Evolutionary conservation across 35 echinoderm and acorn worm species (phyloP), one percentile per base, ranked within the genome.

Genomic region (Chiridota heheva): DNA sequence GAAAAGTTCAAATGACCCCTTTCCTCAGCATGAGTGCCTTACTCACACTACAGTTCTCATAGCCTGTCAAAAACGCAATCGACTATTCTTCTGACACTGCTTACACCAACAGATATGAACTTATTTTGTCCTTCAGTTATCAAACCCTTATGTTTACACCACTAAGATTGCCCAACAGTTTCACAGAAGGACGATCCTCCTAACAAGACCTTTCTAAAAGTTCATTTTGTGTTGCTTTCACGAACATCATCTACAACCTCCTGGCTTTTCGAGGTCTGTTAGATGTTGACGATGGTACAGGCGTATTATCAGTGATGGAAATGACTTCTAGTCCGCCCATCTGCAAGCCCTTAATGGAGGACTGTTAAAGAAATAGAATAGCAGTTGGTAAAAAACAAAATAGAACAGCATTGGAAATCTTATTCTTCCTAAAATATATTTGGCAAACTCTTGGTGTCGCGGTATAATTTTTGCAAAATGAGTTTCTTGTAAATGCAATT

Each of bases 271-370:
- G 85, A 24, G 95, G 89, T 37, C 89, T 42, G 51, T 75, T 71
- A 63, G 89, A 84, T 30, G 85, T 89, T n/a, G n/a, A n/a, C 56
- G 87, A 80, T 10, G 89, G 89, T 28, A 91, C 80, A 20, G 89
- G 89, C 40, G 95, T 98, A 17, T 88, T 88, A 69, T 92, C 89
- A 0, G 95, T 98, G 55, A 98, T 92, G 16, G 95, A 98, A 35
- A 98, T 76, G 36, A 98, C 82, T 36, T 98, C 95, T 0, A 98
- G 58, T 49, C 95, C 95, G 24, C 82, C 95, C 86, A 98, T 87
- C 81, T 98, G 89, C 36, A 98, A 62, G 22, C 95, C 95, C 46
- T 92, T 98, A 30, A 98, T 98, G 13, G 95, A 98, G 15, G 95
- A 30, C 89, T 92, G 53, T 24, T 29, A 63, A 59, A 79, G 18